phyloP scores from a whole-genome alignment of 2,888 invertebrate species.

The Agriopis marginaria region DNA sequence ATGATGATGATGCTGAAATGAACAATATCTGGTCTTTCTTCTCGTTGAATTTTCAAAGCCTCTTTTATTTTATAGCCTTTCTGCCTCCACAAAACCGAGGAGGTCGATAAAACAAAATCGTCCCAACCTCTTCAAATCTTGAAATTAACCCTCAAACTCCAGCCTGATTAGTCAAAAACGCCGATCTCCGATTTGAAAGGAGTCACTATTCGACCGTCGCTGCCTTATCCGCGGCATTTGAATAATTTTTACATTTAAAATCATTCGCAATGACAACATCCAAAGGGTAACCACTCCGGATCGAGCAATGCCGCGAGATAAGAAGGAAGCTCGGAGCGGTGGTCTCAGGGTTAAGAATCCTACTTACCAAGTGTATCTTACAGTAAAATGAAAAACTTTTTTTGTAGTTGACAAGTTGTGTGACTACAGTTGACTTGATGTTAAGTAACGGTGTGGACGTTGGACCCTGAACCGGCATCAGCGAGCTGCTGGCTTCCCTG shows the following conservation, averaged over 20 bases:
- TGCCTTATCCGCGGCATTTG: constrained; percentile 80
- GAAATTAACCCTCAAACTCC: constrained; percentile 46
- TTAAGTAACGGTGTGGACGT: too few relatives aligned
- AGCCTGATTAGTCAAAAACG: constrained; percentile 68
- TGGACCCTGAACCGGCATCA: too few relatives aligned
- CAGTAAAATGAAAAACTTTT: neutral
- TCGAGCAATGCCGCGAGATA: constrained; percentile 83
- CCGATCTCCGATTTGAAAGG: constrained; percentile 72
- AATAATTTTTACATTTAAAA: constrained; percentile 87
- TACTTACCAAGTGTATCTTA: neutral
- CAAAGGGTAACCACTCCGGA: constrained; percentile 85
- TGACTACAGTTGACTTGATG: too few relatives aligned
- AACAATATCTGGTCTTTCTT: neutral
- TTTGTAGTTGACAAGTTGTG: too few relatives aligned
- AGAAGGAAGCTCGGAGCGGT: constrained; percentile 70
- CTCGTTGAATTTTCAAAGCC: neutral
- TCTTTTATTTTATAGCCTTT: neutral
- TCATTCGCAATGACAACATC: constrained; percentile 85
- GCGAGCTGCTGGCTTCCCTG: too few relatives aligned
- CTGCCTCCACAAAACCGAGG: constrained; percentile 16
- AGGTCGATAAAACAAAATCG: constrained; percentile 34
- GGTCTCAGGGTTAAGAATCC: constrained; percentile 44
- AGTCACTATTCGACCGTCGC: constrained; percentile 76
- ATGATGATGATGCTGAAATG: neutral
- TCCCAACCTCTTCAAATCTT: constrained; percentile 32